Evolutionary conservation across 2,113 vertebrate species (phyloP), one percentile per base, ranked within the genome.

Genomic region (Semicossyphus pulcher): DNA sequence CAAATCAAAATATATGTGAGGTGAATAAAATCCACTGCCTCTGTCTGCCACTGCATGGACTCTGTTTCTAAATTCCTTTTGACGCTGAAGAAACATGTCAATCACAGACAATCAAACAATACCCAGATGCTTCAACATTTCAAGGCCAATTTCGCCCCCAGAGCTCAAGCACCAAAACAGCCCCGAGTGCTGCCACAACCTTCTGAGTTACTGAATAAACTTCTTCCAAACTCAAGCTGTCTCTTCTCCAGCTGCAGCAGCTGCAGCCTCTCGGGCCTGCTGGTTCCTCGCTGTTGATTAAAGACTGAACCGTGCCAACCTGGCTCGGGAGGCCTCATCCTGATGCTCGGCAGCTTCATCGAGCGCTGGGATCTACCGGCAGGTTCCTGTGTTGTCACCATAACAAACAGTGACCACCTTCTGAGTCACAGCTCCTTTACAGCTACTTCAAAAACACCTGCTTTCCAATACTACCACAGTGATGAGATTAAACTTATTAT

Each of bases 291-390:
- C 58, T 48, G 59, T 53, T 65, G 42, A 70, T 49, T 25, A 74
- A 52, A 20, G 62, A 41, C 45, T 60, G 36, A 9, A 9, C 18
- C 10, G 48, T 56, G 70, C 64, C 59, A 52, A 44, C n/a, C 45
- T 31, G 59, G 53, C 36, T 85, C 59, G 26, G 36, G 49, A 78
- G 60, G 64, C 47, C 28, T 72, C 23, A 21, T 69, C 58, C 61
- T 76, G 61, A 61, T 58, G 57, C 67, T 56, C 21, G 2, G 34
- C 52, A 39, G 36, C 51, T 7, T 47, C 23, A 7, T 3, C 9
- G 31, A 47, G 34, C 61, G 28, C 48, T 3, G 16, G 29, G 31
- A 63, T 69, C 59, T 16, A 52, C 23, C 81, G 56, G 70, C 60
- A 60, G 59, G 76, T 21, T 58, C 18, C 45, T 63, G 67, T 39